Conservation (phyloP, 2,797 vertebrate genomes). For the Toxotes lorentzi region DNA sequence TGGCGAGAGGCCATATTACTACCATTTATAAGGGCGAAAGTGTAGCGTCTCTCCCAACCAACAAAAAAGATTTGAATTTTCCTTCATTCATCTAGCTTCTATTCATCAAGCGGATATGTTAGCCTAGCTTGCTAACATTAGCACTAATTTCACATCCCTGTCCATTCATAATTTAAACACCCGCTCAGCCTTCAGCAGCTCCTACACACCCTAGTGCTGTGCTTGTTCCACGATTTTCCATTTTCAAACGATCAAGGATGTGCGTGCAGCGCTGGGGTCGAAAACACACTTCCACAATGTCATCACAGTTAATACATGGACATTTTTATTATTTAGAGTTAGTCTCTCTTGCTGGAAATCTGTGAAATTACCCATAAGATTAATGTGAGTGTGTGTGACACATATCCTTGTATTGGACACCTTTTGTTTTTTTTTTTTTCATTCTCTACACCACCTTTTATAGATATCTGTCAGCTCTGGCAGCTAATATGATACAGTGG, state of each 20-base stretch:
- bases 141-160: neutral
- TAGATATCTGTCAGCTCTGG: too few relatives aligned
- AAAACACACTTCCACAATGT: neutral
- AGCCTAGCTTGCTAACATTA: neutral
- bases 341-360: too few relatives aligned
- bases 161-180: neutral
- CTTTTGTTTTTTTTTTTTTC: too few relatives aligned
- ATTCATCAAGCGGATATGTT: neutral
- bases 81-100: neutral
- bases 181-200: neutral
- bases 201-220: neutral
- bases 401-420: too few relatives aligned
- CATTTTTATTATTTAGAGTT: neutral
- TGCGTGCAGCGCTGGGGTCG: neutral
- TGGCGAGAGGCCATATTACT: neutral
- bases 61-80: neutral
- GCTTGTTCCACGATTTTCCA: neutral
- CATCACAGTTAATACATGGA: neutral
- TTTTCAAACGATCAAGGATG: neutral
- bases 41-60: neutral
- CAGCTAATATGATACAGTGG: too few relatives aligned
- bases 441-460: too few relatives aligned
- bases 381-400: too few relatives aligned
- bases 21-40: neutral
- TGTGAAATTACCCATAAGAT: too few relatives aligned